phyloP scores from a whole-genome alignment of 2,888 invertebrate genomes.

The Julus scandinavius region DNA sequence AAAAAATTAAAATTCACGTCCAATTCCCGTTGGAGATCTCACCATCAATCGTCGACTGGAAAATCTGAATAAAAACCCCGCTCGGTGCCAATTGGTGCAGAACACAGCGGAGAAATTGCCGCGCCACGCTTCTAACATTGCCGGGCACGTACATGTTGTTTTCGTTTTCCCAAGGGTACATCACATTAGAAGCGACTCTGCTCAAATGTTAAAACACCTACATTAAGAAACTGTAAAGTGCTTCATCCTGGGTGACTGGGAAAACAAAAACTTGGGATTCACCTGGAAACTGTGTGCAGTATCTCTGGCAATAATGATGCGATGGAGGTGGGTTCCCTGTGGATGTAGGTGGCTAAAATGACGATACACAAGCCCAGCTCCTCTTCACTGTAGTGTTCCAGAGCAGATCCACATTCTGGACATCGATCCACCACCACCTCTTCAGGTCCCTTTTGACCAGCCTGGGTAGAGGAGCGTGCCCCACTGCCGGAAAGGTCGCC shows the following conservation, averaged over 20 bases:
- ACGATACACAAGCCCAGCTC: conserved; percentile 94
- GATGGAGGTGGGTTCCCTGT: conserved; percentile 92
- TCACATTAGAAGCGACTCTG: conserved; percentile 74
- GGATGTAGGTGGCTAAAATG: conserved; percentile 93
- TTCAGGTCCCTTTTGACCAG: conserved; percentile 56
- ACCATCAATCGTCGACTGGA: conserved; percentile 90
- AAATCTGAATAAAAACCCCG: conserved; percentile 95
- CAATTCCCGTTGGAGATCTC: conserved; percentile 59
- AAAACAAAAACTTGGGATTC: conserved; percentile 59
- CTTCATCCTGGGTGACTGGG: background rate
- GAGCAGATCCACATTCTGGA: conserved; percentile 87
- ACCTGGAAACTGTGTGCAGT: conserved; percentile 88
- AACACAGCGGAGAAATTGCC: conserved; percentile 96
- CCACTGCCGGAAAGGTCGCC: conserved; percentile 54
- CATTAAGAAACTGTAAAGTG: background rate
- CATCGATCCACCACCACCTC: conserved; percentile 69
- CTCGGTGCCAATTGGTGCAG: conserved; percentile 97
- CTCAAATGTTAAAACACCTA: too few species aligned
- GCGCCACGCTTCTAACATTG: conserved; percentile 93
- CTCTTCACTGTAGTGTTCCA: conserved; percentile 96
- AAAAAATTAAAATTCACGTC: background rate
- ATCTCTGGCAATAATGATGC: conserved; percentile 93
- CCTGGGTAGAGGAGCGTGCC: background rate
- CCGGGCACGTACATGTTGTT: conserved; percentile 90
- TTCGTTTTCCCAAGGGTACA: conserved; percentile 90